These are phyloP conservation scores for Nomada lathburiana DNA, from an alignment of 2,888 invertebrate genomes.

Conservation along the genomic window DNA sequence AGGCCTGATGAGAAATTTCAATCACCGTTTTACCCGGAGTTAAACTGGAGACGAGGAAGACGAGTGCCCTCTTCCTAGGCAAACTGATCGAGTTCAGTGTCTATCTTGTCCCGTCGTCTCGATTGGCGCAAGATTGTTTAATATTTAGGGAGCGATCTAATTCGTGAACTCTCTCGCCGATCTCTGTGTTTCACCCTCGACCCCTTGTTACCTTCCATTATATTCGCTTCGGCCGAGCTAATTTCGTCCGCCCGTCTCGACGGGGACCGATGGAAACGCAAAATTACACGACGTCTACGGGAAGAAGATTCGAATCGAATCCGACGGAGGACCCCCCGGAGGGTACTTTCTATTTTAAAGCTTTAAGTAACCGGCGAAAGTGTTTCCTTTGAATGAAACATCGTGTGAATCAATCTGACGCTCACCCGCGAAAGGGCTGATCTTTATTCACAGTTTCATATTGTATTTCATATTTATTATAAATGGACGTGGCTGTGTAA, in stretches of 20 bases:
- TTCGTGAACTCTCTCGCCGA: not conserved
- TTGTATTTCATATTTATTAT: no score
- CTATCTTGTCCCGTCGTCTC: constrained; percentile 19
- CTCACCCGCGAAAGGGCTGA: no score
- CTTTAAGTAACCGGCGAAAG: no score
- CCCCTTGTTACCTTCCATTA: not conserved
- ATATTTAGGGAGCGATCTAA: constrained; percentile 29
- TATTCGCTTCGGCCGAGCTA: constrained; percentile 2
- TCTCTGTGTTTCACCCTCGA: not conserved
- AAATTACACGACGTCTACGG: not conserved
- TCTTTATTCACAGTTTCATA: no score
- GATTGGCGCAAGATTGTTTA: constrained; percentile 28
- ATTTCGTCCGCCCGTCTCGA: not conserved
- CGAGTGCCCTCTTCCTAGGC: constrained; percentile 13
- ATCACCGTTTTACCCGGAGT: constrained; percentile 17
- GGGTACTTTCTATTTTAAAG: not conserved
- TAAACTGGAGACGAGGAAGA: constrained; percentile 8
- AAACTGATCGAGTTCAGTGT: constrained; percentile 30
- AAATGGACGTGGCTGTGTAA: no score
- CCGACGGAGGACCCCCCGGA: not conserved
- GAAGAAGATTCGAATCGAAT: not conserved
- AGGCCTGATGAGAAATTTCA: constrained; percentile 26
- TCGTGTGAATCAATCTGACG: no score
- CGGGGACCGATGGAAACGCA: not conserved
- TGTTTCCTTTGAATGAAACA: no score